Base-by-base conservation (phyloP, 2,888 invertebrate genomes). In the Thymelicus lineola region DNA sequence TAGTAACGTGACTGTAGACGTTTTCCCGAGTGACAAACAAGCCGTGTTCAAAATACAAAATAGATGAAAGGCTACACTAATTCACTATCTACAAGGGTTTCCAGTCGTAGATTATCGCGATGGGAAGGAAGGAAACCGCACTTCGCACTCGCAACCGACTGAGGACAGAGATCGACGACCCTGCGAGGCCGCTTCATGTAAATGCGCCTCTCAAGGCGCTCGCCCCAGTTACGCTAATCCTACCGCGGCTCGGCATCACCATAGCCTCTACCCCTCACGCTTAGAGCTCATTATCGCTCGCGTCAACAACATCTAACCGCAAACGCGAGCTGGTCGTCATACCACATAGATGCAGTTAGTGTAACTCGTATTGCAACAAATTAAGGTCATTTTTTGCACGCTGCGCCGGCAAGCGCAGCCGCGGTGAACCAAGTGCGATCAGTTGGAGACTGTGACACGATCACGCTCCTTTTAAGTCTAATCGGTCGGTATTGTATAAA, bases 131-230 rank as follows among this genome's bases (percentile, higher is more conserved):
- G 90, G 90, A 89, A 90, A 90, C 89, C 85, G 79, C 83, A 77
- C 78, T 77, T 82, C 78, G 81, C 81, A 79, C 66, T 66, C 66
- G 67, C 67, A 61, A 55, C 57, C 38, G 53, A 65, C 67, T 67
- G 61, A 77, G 80, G 78, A 78, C 77, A 77, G 74, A 79, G 91
- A 83, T 79, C 91, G 86, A 75, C 85, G 92, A 86, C 92, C 93
- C 84, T 74, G 78, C 91, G 92, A 91, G 93, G 93, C 79, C 91
- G 82, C 69, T 66, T 79, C 86, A 92, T 91, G 92, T 86, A 89
- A 93, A 93, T 91, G 86, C 85, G 77, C 79, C 81, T 82, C 89
- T 90, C 93, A 92, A 93, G 92, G 93, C 82, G 80, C 80, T 81
- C 86, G 92, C 85, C 93, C 92, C 88, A 93, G 85, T 86, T 92